Evolutionary conservation across 1,140 invertebrate species (phyloP), one percentile per base, ranked within the genome.

Genomic region (Drosophila gunungcola): DNA sequence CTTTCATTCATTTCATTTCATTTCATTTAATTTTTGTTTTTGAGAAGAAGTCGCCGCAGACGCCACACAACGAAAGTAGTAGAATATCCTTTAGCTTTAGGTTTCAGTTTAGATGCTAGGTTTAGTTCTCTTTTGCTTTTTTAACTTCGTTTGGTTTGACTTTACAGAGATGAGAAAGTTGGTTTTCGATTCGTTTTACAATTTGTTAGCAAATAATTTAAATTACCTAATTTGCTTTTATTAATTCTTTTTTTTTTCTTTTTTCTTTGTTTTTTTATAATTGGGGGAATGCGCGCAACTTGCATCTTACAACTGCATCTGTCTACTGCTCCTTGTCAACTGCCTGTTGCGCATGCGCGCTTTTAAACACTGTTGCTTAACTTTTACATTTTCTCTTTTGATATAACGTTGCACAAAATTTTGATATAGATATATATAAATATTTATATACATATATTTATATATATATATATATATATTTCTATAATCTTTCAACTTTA

Each of bases 321-420:
- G 63, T 46, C 39, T 56, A 21, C 54, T 58, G 46, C 46, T 51
- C 13, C 51, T 48, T 39, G 21, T 25, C 42, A 32, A 55, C 68
- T 51, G 25, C 25, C 29, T 10, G 43, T 16, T 16, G 61, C 55
- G 70, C 70, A 41, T 48, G 54, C 57, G 32, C 53, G 43, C 7
- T 12, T 43, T 61, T 57, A 49, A 65, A 53, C 29, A 32, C 55
- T 58, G 25, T 63, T 39, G 43, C 48, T 63, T 62, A 70, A 41
- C 58, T 58, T 58, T 55, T 70, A 58, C 45, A 43, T 78, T 74
- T 73, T 46, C 52, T 82, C 69, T 82, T 89, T 88, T 84, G 80
- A 89, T 89, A 88, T 89, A 86, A 88, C 61, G 83, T 86, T 86
- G 83, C 83, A 77, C 83, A 86, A 88, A 82, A 83, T 88, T 88